phyloP scores from a whole-genome alignment of 2,113 vertebrate genomes.

The Lontra canadensis region DNA sequence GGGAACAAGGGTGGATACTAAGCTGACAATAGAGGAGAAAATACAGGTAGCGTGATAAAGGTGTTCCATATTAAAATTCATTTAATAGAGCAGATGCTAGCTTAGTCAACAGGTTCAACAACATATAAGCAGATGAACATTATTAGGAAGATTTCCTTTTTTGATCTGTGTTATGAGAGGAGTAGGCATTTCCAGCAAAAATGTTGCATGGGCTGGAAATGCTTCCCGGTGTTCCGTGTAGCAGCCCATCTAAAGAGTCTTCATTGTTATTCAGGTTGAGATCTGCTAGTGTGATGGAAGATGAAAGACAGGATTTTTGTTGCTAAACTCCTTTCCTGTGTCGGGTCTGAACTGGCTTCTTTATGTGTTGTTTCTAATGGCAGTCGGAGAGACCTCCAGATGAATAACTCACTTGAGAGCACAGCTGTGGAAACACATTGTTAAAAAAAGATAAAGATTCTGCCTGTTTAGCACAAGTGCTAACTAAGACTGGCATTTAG shows the following conservation, averaged over 20 bases:
- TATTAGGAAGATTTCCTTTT: conserved; percentile 5
- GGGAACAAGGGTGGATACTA: not conserved
- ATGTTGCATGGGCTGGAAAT: not conserved
- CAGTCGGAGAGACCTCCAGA: conserved; percentile 8
- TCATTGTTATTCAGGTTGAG: conserved; percentile 66
- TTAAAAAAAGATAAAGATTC: conserved; percentile 44
- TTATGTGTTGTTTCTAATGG: conserved; percentile 54
- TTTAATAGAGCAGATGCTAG: conserved; percentile 40
- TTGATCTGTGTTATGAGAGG: not conserved
- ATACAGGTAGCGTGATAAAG: not conserved
- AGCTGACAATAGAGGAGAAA: too few species aligned
- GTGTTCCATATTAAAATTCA: not conserved
- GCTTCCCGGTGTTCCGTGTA: not conserved
- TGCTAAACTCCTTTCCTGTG: conserved; percentile 52
- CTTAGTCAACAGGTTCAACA: not conserved
- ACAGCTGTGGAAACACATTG: conserved; percentile 60
- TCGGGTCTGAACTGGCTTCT: not conserved
- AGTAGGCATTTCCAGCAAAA: conserved; percentile 50
- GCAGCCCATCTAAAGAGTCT: not conserved
- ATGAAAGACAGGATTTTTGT: conserved; percentile 43
- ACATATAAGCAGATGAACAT: conserved; percentile 18
- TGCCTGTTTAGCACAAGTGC: conserved; percentile 1
- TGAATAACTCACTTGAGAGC: conserved; percentile 63
- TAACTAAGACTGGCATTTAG: not conserved
- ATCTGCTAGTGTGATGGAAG: conserved; percentile 21